A percentile compares a stretch with the other conserved stretches of the same genome.
These are phyloP conservation scores for Sitodiplosis mosellana DNA, from an alignment of 1,140 invertebrate species.

Conservation along the genomic window DNA sequence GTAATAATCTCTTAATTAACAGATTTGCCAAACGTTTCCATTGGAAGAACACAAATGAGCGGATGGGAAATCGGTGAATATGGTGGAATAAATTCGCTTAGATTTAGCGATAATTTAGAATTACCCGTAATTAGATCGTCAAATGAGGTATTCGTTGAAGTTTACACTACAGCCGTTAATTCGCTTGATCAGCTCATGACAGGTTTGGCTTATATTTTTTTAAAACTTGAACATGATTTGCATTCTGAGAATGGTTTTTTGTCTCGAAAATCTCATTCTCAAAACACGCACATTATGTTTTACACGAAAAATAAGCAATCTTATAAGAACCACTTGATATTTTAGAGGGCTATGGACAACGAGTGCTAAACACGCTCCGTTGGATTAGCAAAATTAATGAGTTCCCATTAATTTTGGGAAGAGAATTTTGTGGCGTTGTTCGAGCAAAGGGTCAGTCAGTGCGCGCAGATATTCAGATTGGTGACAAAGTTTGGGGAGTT, in stretches of 20 bases:
- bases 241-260: background rate
- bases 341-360: slow-evolving; percentile 55
- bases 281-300: too few relatives aligned
- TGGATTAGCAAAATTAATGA: slow-evolving; percentile 35
- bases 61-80: slow-evolving; percentile 65
- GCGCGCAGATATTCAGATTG: slow-evolving; percentile 34
- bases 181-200: slow-evolving; percentile 79
- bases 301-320: too few relatives aligned
- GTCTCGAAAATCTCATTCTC: background rate
- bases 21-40: too few relatives aligned
- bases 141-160: slow-evolving; percentile 56
- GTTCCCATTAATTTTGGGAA: slow-evolving; percentile 65
- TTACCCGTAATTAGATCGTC: slow-evolving; percentile 49
- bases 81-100: slow-evolving; percentile 43
- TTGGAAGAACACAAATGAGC: slow-evolving; percentile 29
- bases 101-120: slow-evolving; percentile 34
- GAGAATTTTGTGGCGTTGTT: slow-evolving; percentile 70
- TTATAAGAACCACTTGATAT: too few relatives aligned
- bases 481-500: slow-evolving; percentile 69
- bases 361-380: slow-evolving; percentile 43
- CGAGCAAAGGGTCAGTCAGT: slow-evolving; percentile 51
- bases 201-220: slow-evolving; percentile 28
- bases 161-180: slow-evolving; percentile 73
- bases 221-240: too few relatives aligned
- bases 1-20: too few relatives aligned